phyloP scores from a whole-genome alignment of 2,113 vertebrate genomes.

The Siniperca chuatsi region DNA sequence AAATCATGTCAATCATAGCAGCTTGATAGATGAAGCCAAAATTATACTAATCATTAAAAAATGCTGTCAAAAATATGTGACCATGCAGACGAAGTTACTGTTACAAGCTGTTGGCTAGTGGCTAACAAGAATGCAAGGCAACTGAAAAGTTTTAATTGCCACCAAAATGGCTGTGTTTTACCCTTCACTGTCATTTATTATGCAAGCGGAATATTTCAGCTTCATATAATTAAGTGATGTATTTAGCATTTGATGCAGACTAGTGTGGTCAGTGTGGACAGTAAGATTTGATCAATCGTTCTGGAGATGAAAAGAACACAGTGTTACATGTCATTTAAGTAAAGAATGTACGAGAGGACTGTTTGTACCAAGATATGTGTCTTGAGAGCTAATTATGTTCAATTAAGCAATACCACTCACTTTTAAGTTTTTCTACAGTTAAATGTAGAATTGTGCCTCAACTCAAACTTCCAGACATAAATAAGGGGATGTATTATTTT shows the following conservation, averaged over 20 bases:
- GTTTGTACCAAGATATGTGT: not conserved
- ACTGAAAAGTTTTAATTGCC: not conserved
- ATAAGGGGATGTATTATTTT: not conserved
- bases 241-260: conserved; percentile 1
- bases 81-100: not conserved
- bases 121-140: not conserved
- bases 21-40: not conserved
- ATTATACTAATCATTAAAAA: not conserved
- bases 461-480: not conserved
- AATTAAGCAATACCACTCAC: not conserved
- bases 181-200: not conserved
- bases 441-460: not conserved
- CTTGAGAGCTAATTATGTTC: not conserved
- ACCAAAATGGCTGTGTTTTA: not conserved
- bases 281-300: not conserved
- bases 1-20: conserved; percentile 9
- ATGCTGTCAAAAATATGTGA: conserved; percentile 11
- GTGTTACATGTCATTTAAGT: not conserved
- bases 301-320: not conserved
- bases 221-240: not conserved
- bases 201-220: not conserved
- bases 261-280: not conserved
- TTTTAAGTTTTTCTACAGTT: not conserved
- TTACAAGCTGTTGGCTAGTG: not conserved
- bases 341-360: not conserved